A percentile compares a stretch with the other conserved stretches of the same genome.
phyloP scores from a whole-genome alignment of 2,888 invertebrate genomes.

The Lamellibrachia satsuma region DNA sequence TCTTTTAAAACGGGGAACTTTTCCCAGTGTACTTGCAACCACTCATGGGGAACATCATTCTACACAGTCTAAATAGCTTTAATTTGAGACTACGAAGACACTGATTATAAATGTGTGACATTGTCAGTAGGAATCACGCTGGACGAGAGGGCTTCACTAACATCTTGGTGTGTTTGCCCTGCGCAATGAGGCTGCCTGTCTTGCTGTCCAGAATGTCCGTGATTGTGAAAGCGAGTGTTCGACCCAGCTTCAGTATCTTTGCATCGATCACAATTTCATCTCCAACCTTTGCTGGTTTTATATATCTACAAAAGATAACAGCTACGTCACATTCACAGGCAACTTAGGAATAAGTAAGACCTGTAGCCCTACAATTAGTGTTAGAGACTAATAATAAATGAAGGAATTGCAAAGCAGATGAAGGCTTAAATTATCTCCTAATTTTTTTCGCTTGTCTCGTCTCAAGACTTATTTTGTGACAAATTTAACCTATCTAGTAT shows the following conservation, averaged over 20 bases:
- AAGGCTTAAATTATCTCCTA: not conserved
- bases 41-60: no score
- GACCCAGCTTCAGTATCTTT: slow-evolving; percentile 79
- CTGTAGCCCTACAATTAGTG: not conserved
- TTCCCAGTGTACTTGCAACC: no score
- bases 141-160: not conserved
- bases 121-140: no score
- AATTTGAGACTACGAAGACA: no score
- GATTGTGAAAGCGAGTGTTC: slow-evolving; percentile 77
- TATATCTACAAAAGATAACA: slow-evolving; percentile 73
- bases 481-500: no score
- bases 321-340: not conserved
- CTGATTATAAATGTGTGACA: no score
- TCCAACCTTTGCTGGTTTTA: slow-evolving; percentile 80
- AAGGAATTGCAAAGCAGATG: not conserved
- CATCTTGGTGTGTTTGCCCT: slow-evolving; percentile 13
- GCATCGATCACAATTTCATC: slow-evolving; percentile 84
- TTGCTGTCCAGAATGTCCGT: not conserved
- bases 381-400: not conserved
- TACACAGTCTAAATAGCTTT: no score
- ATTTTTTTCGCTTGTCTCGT: no score
- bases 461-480: no score
- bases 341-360: not conserved
- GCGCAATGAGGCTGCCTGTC: not conserved
- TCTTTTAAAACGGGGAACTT: no score